Base-by-base conservation (phyloP, 2,888 invertebrate genomes). In the Aplocera efformata region DNA sequence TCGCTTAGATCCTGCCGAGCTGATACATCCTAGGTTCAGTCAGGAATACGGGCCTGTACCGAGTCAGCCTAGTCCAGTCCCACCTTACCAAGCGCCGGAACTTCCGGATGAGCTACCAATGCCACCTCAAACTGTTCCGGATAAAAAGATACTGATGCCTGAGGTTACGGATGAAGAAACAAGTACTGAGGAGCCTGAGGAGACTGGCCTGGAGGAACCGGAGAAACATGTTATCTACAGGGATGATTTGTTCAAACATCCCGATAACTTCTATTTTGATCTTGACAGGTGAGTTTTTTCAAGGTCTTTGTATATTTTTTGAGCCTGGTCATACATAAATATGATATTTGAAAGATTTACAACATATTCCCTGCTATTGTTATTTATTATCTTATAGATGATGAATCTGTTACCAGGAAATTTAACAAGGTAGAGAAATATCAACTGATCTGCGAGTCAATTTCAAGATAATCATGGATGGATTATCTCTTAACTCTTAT, bases 1-100 rank as follows among this genome's bases (percentile, higher is more conserved):
- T 10, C 31, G 37, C 7, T 38, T 40, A 3, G 34, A 33, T 5
- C 39, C 46, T n/a, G 10, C 32, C 0, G 36, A 43, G 11, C 24
- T 43, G 4, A 39, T 52, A 7, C 38, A 42, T 13, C 23, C 28
- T 3, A 20, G 20, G 8, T 32, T 39, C 6, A 5, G 8, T 6
- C 23, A 28, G 1, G 32, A 38, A 1, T 30, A 6, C 4, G n/a
- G n/a, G n/a, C n/a, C n/a, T n/a, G 13, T 17, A 2, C 13, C 13
- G 13, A 17, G 5, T 17, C 2, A 17, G 13, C 20, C n/a, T n/a
- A 10, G 26, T 6, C 25, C 10, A 6, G 6, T 7, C 1, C 11
- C 27, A 10, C 27, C 7, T 10, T 3, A 11, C 10, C 0, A 2
- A 11, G 7, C 10, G 6, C 27, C 27, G 2, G 10, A 27, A 10